phyloP scores from a whole-genome alignment of 2,113 vertebrate species.

The Nerophis lumbriciformis region DNA sequence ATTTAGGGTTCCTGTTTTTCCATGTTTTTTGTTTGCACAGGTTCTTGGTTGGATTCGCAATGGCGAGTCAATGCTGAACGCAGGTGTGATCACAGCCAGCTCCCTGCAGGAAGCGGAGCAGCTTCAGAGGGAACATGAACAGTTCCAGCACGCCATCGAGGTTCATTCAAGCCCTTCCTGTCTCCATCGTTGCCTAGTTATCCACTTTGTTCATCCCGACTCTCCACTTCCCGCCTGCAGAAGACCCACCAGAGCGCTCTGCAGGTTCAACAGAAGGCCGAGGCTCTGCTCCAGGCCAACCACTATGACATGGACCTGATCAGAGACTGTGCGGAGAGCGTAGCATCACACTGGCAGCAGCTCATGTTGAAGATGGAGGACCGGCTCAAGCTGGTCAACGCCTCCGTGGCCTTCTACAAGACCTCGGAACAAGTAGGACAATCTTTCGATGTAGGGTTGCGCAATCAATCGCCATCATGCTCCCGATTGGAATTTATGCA shows the following conservation, averaged over 20 bases:
- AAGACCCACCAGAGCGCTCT: slow-evolving; percentile 98
- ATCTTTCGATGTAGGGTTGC: too few species aligned
- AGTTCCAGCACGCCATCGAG: slow-evolving; percentile 98
- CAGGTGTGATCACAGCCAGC: slow-evolving; percentile 94
- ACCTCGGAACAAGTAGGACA: slow-evolving; percentile 90
- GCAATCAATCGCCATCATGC: too few species aligned
- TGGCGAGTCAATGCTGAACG: slow-evolving; percentile 96
- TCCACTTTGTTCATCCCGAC: background rate
- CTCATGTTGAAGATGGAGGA: slow-evolving; percentile 99
- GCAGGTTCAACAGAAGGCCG: slow-evolving; percentile 98
- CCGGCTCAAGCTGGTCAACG: slow-evolving; percentile 97
- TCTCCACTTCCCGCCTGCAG: slow-evolving; percentile 51
- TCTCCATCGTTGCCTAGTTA: background rate
- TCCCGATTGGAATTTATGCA: too few species aligned
- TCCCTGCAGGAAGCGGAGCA: slow-evolving; percentile 96
- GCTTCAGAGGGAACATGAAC: slow-evolving; percentile 94
- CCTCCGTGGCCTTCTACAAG: slow-evolving; percentile 98
- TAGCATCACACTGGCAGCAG: slow-evolving; percentile 97
- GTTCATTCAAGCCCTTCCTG: slow-evolving; percentile 52
- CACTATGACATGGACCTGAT: slow-evolving; percentile 99
- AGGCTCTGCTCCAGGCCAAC: slow-evolving; percentile 92
- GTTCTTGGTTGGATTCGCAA: slow-evolving; percentile 98
- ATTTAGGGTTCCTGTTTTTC: background rate
- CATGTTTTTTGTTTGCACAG: slow-evolving; percentile 52
- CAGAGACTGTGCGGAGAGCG: slow-evolving; percentile 94